Base-by-base conservation (phyloP, 2,113 vertebrate species). In the Scopus umbretta region DNA sequence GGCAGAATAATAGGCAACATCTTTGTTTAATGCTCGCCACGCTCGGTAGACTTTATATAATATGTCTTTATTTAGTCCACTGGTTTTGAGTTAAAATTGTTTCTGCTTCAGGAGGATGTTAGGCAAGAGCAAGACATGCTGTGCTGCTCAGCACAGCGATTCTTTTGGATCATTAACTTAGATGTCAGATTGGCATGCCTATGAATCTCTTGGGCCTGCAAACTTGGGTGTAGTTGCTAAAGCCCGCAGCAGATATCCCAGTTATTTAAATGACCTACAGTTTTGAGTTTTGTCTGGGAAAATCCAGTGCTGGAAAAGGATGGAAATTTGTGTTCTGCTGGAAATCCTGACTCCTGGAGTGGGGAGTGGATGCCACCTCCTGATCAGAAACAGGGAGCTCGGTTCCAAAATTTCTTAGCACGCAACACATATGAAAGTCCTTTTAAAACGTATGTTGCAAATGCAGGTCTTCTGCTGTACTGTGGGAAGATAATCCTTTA, bases 371-470 rank as follows among this genome's bases (percentile, higher is more conserved):
- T 66, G 23, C 26, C 0, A 2, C 38, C 71, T 53, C 56, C 34
- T 32, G 27, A 20, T 68, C 32, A 58, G 23, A 83, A 89, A 50
- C 2, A 5, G 26, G 72, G 32, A 72, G 9, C 22, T 88, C 25
- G 7, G 16, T 53, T 88, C 52, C 47, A 50, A 25, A 80, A 63
- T 63, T 43, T 50, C 11, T 59, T 8, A 47, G 68, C 19, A 5
- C 11, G 7, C 22, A 11, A 40, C 5, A 18, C 0, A 0, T 49
- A 67, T 47, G 14, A 45, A 92, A 82, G 27, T 11, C 30, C 26
- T 72, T 87, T 42, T 32, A 45, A 95, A 90, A 45, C 42, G 2
- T 38, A 25, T 2, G 0, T 82, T 90, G 66, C 22, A 38, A 6
- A 6, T 30, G 17, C 12, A 14, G 4, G 5, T 30, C 25, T 82